These are phyloP conservation scores for Brachionus calyciflorus DNA, from an alignment of 1,140 invertebrate genomes.

Conservation along the genomic window DNA sequence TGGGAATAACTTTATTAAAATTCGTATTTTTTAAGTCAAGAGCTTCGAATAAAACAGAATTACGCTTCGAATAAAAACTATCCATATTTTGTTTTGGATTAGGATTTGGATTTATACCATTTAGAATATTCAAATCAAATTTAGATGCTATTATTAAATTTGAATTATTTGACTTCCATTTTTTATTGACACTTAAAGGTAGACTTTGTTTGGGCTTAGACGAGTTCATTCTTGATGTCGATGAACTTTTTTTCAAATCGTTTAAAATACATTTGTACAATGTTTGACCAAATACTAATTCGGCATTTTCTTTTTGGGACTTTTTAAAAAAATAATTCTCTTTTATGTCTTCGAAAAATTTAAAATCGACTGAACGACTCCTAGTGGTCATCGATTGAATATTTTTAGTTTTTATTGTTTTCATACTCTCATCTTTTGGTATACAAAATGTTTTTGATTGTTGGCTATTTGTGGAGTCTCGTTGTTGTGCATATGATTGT, in stretches of 20 bases:
- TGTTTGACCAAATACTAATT: constrained; percentile 24
- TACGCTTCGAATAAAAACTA: constrained; percentile 4
- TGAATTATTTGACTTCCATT: constrained; percentile 13
- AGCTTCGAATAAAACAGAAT: constrained; percentile 43
- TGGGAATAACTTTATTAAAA: background rate
- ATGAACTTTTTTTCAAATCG: constrained; percentile 26
- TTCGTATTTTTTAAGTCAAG: constrained; percentile 15
- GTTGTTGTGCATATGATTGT: background rate
- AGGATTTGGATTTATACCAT: background rate
- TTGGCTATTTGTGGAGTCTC: background rate
- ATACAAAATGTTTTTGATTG: constrained; percentile 1
- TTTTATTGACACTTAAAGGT: background rate
- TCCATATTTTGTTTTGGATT: background rate
- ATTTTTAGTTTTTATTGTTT: constrained; percentile 41
- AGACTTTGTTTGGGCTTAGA: background rate
- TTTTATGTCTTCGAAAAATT: constrained; percentile 45
- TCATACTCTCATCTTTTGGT: constrained; percentile 37
- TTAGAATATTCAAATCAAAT: constrained; percentile 13
- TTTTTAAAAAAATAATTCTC: constrained; percentile 40
- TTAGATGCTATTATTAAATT: constrained; percentile 44
- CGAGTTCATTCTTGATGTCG: no score
- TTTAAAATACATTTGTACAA: constrained; percentile 46
- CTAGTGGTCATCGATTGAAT: background rate
- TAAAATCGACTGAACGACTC: constrained; percentile 31
- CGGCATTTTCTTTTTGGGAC: background rate